Percentiles rank a stretch among this genome's conserved stretches.
phyloP scores from a whole-genome alignment of 2,797 vertebrate genomes.

The Sebastolobus alascanus region DNA sequence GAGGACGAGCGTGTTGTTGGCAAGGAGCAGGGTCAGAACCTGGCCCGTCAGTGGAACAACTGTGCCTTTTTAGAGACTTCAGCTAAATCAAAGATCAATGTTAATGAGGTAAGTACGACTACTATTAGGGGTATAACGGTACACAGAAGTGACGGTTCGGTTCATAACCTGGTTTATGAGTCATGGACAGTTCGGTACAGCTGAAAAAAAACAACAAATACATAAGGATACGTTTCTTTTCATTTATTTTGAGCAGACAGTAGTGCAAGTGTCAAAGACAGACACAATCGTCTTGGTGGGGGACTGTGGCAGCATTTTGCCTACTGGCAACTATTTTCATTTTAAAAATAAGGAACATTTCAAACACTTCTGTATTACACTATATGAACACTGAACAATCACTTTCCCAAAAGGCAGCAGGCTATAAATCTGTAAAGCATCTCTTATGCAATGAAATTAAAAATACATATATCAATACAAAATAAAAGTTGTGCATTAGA shows the following conservation, averaged over 20 bases:
- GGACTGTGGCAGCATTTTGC: background rate
- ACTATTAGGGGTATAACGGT: too few species aligned
- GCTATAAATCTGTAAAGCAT: background rate
- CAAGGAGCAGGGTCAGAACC: slow-evolving; percentile 98
- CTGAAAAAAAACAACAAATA: too few species aligned
- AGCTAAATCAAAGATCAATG: slow-evolving; percentile 99
- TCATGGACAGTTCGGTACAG: background rate
- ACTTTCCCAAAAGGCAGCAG: background rate
- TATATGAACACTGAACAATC: background rate
- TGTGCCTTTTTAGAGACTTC: slow-evolving; percentile 99
- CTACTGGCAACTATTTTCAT: background rate
- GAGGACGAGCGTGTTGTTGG: slow-evolving; percentile 98
- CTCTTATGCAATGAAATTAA: background rate
- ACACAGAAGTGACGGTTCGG: background rate
- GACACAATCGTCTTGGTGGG: background rate
- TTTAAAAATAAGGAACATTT: background rate
- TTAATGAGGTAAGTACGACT: slow-evolving; percentile 91
- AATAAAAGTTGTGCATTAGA: background rate
- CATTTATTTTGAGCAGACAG: slow-evolving; percentile 1
- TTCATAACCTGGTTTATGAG: background rate
- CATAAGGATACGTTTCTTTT: background rate
- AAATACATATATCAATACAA: background rate
- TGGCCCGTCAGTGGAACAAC: slow-evolving; percentile 99
- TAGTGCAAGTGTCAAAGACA: background rate
- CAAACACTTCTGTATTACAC: background rate